Conservation (phyloP, 2,888 invertebrate species). For the Mesopsocus fuscifrons region DNA sequence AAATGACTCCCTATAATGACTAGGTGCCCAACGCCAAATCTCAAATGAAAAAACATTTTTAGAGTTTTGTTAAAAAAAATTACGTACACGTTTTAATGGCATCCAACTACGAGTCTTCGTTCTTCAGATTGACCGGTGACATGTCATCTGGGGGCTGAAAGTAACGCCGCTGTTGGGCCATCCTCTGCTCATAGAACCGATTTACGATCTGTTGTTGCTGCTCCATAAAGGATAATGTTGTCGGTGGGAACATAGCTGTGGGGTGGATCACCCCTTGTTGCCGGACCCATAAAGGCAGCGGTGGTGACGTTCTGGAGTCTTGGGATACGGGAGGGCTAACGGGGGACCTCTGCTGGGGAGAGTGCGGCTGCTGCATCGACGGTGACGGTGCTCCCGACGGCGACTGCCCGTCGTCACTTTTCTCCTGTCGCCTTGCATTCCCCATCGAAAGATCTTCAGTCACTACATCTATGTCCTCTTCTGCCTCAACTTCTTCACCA, state of each 20-base stretch:
- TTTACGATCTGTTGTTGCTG: conserved; percentile 7
- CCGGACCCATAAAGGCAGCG: conserved; percentile 2
- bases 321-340: neutral
- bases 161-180: conserved; percentile 3
- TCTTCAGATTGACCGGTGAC: conserved; percentile 5
- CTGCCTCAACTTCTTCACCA: conserved; percentile 5
- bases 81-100: too few relatives aligned
- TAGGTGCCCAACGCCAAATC: too few relatives aligned
- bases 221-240: conserved; percentile 6
- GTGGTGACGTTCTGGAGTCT: neutral
- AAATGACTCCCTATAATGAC: too few relatives aligned
- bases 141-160: conserved; percentile 3
- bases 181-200: conserved; percentile 6
- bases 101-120: conserved; percentile 7
- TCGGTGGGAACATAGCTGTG: conserved; percentile 2
- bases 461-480: conserved; percentile 8
- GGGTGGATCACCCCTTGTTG: conserved; percentile 6
- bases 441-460: conserved; percentile 3
- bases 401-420: neutral
- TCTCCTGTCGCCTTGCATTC: neutral
- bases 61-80: too few relatives aligned
- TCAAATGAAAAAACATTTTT: too few relatives aligned
- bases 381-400: neutral
- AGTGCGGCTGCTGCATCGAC: neutral
- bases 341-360: neutral